Evolutionary conservation across 2,797 vertebrate species (phyloP).

Genomic region (Rhinichthys osculus): DNA sequence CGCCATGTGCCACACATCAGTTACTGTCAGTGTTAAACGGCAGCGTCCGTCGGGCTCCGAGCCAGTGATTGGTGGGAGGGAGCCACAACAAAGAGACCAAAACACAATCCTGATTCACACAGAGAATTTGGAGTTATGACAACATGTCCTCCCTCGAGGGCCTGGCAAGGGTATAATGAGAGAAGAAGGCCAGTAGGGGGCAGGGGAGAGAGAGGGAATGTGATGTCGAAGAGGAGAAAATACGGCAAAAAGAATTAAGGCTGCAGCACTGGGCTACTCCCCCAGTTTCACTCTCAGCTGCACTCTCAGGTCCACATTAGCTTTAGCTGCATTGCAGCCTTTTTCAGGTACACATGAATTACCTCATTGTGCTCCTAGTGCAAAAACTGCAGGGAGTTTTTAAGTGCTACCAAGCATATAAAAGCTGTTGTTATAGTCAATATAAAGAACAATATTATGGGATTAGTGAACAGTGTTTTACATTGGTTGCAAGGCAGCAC

Average conservation of each 20-base stretch:
- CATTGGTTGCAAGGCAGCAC: neutral
- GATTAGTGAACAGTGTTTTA: neutral
- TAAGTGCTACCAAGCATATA: neutral
- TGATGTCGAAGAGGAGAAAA: conserved; percentile 46
- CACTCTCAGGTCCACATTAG: conserved; percentile 31
- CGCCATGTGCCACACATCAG: conserved; percentile 12
- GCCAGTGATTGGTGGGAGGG: conserved; percentile 35
- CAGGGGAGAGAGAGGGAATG: conserved; percentile 25
- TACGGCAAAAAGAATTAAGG: conserved; percentile 49
- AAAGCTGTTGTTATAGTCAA: neutral
- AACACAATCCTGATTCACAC: conserved; percentile 12
- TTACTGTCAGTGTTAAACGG: conserved; percentile 31
- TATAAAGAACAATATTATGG: neutral
- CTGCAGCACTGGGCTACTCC: conserved; percentile 44
- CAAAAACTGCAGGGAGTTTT: conserved; percentile 19
- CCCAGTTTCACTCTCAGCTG: conserved; percentile 43
- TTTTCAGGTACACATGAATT: conserved; percentile 43
- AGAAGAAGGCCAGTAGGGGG: conserved; percentile 24
- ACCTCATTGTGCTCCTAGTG: conserved; percentile 20
- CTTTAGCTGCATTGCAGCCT: conserved; percentile 54
- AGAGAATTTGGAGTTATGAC: conserved; percentile 20
- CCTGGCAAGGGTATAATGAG: neutral
- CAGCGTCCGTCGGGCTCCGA: neutral
- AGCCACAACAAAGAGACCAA: conserved; percentile 29
- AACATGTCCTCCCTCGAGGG: conserved; percentile 10